Evolutionary conservation across 2,113 vertebrate species (phyloP), one percentile per base, ranked within the genome.

Genomic region (Todiramphus saurophagus): DNA sequence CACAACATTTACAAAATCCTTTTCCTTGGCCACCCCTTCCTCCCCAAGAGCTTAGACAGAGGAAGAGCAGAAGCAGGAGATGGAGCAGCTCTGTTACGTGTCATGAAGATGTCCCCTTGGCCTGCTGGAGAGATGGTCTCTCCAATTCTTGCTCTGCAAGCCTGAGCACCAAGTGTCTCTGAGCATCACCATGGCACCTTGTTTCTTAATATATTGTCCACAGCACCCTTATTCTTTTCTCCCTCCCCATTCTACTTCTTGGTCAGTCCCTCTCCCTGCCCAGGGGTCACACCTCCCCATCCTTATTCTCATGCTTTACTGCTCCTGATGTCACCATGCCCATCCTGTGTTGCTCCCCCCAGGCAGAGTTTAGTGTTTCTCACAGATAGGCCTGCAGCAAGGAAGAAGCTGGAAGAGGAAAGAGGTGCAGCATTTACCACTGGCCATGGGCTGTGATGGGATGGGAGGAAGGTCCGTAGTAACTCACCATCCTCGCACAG

Each of bases 331-430:
- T 64, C 51, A 48, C 69, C 2, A 2, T 78, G 43, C 16, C 74
- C 20, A 16, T 60, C n/a, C 25, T 43, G 44, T 33, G 58, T 64
- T 30, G 19, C 27, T 77, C n/a, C 31, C 11, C 11, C 5, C 24
- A 33, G 43, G 20, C 10, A 7, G 55, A 39, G 13, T 31, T 35
- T 27, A 39, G 63, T 1, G 0, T 66, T 59, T 70, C 19, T 74
- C 39, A 18, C 51, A 83, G 64, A 21, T 4, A 5, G n/a, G 41
- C 56, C 39, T 0, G 1, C 48, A 82, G 58, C 0, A 0, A 1
- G 19, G 17, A 14, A 4, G 1, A 56, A 35, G 21, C 24, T 91
- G 80, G 58, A 48, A 84, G 43, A 92, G 28, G 55, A 81, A 78
- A 72, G 51, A 78, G 53, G 16, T 78, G 35, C 51, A 84, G 48